These are phyloP conservation scores for Bufotes viridis DNA, from an alignment of 2,797 vertebrate genomes.

Conservation along the genomic window DNA sequence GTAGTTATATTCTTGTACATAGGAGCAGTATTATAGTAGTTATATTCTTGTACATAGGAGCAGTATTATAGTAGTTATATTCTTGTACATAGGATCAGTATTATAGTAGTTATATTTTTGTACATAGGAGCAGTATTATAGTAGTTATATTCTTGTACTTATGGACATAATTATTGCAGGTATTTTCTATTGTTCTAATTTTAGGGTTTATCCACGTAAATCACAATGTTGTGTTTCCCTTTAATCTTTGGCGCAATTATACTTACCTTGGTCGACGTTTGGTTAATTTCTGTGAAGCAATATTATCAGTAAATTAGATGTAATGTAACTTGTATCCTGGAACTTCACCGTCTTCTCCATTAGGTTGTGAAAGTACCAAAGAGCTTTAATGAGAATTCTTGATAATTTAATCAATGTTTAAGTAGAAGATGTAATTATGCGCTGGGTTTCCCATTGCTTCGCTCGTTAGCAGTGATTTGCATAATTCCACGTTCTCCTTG, in stretches of 20 bases:
- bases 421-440: constrained; percentile 55
- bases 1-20: neutral
- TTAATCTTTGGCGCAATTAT: neutral
- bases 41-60: constrained; percentile 1
- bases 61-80: neutral
- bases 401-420: constrained; percentile 61
- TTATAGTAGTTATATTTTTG: neutral
- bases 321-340: constrained; percentile 47
- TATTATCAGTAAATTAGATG: constrained; percentile 58
- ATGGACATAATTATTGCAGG: too few species aligned
- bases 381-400: constrained; percentile 55
- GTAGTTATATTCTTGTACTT: neutral
- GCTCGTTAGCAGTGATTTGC: constrained; percentile 54
- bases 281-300: constrained; percentile 49
- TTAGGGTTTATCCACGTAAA: neutral
- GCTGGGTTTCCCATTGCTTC: constrained; percentile 51
- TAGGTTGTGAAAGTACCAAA: constrained; percentile 45
- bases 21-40: neutral
- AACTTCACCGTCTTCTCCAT: constrained; percentile 40
- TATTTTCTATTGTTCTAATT: neutral
- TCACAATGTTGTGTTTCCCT: neutral
- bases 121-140: neutral
- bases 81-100: neutral
- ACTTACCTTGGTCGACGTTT: constrained; percentile 11
- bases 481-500: constrained; percentile 42